Conservation (phyloP, 2,797 vertebrate species). For the Eleutherodactylus coqui region DNA sequence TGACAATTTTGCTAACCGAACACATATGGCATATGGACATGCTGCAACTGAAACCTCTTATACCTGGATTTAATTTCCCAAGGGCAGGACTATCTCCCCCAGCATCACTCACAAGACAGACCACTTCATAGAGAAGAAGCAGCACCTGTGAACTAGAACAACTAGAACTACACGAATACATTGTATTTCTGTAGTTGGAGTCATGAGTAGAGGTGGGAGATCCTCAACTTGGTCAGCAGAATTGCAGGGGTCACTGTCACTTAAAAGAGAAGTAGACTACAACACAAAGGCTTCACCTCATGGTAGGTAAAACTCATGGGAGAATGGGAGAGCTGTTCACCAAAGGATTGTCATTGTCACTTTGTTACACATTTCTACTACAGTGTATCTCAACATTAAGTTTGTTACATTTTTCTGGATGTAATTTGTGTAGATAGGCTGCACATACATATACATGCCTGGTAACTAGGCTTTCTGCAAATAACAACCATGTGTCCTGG, state of each 20-base stretch:
- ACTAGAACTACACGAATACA: neutral
- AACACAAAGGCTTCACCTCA: neutral
- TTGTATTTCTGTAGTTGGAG: neutral
- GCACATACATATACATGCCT: neutral
- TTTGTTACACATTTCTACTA: neutral
- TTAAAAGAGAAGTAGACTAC: constrained; percentile 44
- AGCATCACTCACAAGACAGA: constrained; percentile 43
- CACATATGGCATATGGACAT: constrained; percentile 60
- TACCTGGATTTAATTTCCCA: constrained; percentile 62
- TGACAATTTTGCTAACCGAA: constrained; percentile 10
- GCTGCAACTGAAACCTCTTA: constrained; percentile 54
- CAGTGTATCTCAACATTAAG: neutral
- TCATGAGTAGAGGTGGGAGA: constrained; percentile 37
- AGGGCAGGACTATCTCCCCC: constrained; percentile 17
- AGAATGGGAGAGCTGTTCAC: neutral
- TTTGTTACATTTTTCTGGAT: neutral
- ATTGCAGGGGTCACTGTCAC: constrained; percentile 40
- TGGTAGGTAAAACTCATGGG: constrained; percentile 35
- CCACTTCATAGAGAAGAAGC: neutral
- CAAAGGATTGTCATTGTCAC: neutral
- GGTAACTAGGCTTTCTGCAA: neutral
- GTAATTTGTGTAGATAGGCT: neutral
- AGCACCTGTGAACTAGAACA: constrained; percentile 18
- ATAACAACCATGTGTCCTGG: neutral
- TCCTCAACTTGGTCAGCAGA: constrained; percentile 8